Evolutionary conservation across 2,113 vertebrate species (phyloP).

Genomic region (Sinocyclocheilus rhinocerous): DNA sequence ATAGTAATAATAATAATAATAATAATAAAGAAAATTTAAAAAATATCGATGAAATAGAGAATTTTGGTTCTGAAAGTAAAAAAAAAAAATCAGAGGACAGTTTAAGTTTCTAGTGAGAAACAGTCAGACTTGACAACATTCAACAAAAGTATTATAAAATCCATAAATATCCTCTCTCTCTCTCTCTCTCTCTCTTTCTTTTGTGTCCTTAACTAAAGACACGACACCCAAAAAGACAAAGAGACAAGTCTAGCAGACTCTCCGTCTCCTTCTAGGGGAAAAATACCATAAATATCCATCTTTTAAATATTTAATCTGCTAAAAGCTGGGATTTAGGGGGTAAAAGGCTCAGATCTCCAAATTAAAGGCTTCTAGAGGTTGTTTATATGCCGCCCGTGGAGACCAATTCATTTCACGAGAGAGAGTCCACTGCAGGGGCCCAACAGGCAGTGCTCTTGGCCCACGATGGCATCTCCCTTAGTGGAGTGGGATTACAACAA

Average conservation of each 20-base stretch:
- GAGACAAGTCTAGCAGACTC: conserved; percentile 26
- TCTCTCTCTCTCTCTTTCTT: not conserved
- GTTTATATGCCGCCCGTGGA: conserved; percentile 55
- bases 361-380: conserved; percentile 57
- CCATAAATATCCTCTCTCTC: not conserved
- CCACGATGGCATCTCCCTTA: conserved; percentile 56
- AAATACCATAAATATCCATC: conserved; percentile 61
- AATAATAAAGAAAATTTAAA: no score
- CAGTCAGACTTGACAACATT: not conserved
- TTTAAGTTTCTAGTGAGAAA: not conserved
- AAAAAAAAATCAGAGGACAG: not conserved
- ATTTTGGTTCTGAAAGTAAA: not conserved
- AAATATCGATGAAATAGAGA: not conserved
- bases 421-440: conserved; percentile 47
- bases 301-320: conserved; percentile 69
- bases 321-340: conserved; percentile 63
- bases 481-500: conserved; percentile 59
- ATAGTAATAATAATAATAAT: no score
- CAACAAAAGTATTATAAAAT: not conserved
- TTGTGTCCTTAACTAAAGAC: conserved; percentile 3
- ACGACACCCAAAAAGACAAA: not conserved
- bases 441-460: conserved; percentile 10
- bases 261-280: conserved; percentile 27
- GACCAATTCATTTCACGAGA: conserved; percentile 58
- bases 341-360: conserved; percentile 59